Evolutionary conservation across 1,140 invertebrate species (phyloP), one percentile per base, ranked within the genome.

Genomic region (Drosophila pectinifera): DNA sequence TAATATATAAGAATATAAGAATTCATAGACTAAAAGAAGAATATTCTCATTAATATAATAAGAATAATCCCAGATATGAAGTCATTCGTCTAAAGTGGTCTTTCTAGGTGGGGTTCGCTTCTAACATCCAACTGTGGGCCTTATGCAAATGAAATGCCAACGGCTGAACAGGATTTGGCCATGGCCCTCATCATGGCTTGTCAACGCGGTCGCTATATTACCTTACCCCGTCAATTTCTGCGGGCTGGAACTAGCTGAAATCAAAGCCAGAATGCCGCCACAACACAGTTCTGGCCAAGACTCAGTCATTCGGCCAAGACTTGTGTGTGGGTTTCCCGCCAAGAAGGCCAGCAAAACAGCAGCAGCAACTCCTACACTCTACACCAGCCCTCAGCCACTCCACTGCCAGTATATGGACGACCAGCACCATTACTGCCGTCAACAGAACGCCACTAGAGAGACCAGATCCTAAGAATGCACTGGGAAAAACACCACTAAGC

Each of bases 181-280:
- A 77, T 76, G 72, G 63, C 41, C 61, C 54, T 65, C 64, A 56
- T 56, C 16, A 34, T 36, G 49, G 49, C 49, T 31, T 51, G 64
- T 39, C 67, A 51, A 31, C 41, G 48, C 24, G 22, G 13, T 28
- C 5, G 42, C 43, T 20, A 63, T 28, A 51, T 34, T 48, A n/a
- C 14, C n/a, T 36, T 28, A 36, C 28, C 28, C 28, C 55, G 39
- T 42, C 24, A 63, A 63, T 39, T 45, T 64, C n/a, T 34, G 43
- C 24, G 48, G 76, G 61, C 74, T 59, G 53, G 48, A 54, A 55
- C 48, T 51, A 41, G 38, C 36, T 0, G n/a, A 59, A 43, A 80
- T 77, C 73, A 77, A 77, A 77, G 73, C 39, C 49, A 51, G n/a
- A 67, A 76, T 59, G 73, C 73, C 73, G 73, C 62, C 63, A 39